Base-by-base conservation (phyloP, 1,140 invertebrate species). In the Teleopsis dalmanni region DNA sequence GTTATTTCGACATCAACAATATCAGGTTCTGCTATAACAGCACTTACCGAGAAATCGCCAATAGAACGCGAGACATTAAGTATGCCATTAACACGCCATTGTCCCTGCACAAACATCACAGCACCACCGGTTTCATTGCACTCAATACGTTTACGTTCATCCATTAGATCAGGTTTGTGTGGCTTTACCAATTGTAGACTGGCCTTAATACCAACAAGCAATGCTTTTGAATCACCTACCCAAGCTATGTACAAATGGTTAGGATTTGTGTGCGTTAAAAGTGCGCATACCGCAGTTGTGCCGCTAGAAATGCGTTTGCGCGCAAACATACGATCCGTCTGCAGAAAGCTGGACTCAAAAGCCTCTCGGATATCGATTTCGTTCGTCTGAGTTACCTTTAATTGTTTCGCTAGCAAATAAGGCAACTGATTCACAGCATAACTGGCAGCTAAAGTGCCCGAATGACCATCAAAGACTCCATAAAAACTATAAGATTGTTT, bases 381-480 rank as follows among this genome's bases (percentile, higher is more conserved):
- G n/a, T 26, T 43, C 8, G 25, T 23, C 1, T 11, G n/a, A n/a
- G 43, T 3, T n/a, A n/a, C n/a, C 11, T 52, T 55, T 57, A 95
- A 76, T 61, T 82, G 88, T 62, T 87, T 81, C 9, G 82, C 81
- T 51, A 97, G 74, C 72, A 88, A 85, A 63, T 87, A 82, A 71
- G 95, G 91, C 37, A 97, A 74, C 73, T 97, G 92, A 37, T 86
- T 83, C 27, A 86, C 82, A 59, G 83, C 82, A 75, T 93, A 97
- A 45, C 79, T 78, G 5, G 93, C 91, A 33, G 93, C 93, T 54
- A 95, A 85, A 16, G 83, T 76, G 8, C 94, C 94, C n/a, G 84
- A 88, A 71, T 98, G 95, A 2, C 95, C 95, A 78, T 97, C 95
- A 72, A 94, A 97, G 53, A 98, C 84, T 38, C 88, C 93, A 75